A percentile compares a stretch with the other conserved stretches of the same genome.
phyloP scores from a whole-genome alignment of 2,888 invertebrate genomes.

The Fabriciana adippe region DNA sequence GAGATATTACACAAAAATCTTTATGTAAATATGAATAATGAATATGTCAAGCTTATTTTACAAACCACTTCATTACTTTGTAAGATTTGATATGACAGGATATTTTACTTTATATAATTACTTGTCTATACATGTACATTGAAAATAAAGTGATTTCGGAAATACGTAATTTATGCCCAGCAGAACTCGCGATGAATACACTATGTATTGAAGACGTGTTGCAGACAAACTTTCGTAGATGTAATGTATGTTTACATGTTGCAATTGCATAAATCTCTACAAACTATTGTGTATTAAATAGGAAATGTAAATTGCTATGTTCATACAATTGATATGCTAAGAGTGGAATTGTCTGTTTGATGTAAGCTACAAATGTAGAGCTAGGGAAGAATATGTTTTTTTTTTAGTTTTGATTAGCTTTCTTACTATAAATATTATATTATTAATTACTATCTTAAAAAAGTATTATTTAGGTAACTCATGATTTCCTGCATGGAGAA shows the following conservation, averaged over 20 bases:
- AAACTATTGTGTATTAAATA: slow-evolving; percentile 16
- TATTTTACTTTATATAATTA: slow-evolving; percentile 8
- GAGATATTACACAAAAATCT: too few relatives aligned
- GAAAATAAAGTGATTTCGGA: slow-evolving; percentile 37
- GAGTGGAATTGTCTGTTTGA: neutral
- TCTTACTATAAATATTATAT: too few relatives aligned
- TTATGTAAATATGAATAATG: too few relatives aligned
- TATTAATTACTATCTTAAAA: too few relatives aligned
- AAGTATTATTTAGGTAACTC: neutral
- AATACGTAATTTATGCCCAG: slow-evolving; percentile 37
- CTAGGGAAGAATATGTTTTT: neutral
- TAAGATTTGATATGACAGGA: neutral
- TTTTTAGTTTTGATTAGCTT: neutral
- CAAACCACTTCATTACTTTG: neutral
- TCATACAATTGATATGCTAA: neutral
- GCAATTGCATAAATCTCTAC: slow-evolving; percentile 16
- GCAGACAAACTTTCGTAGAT: slow-evolving; percentile 19
- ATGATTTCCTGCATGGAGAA: neutral
- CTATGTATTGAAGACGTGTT: slow-evolving; percentile 11
- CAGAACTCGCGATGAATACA: slow-evolving; percentile 26
- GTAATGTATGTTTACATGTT: slow-evolving; percentile 12
- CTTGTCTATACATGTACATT: slow-evolving; percentile 24
- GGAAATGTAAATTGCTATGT: neutral
- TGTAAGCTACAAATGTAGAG: too few relatives aligned
- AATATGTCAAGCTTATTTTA: neutral